These are phyloP conservation scores for Drosophila pruinosa DNA, from an alignment of 1,140 invertebrate species.

Conservation along the genomic window DNA sequence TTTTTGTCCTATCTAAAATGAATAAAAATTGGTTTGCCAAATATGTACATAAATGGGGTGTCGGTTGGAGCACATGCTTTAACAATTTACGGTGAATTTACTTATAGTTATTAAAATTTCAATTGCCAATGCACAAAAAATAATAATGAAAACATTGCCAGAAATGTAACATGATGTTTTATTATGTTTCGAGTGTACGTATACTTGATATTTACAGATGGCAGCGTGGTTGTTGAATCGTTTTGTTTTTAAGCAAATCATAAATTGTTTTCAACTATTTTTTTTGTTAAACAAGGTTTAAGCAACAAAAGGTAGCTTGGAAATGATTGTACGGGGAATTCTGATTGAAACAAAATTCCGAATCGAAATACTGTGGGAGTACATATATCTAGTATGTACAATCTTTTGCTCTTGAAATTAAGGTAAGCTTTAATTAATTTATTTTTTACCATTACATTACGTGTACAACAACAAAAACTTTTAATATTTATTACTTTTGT, in stretches of 20 bases:
- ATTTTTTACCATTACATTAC: conserved; percentile 1
- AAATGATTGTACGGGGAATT: conserved; percentile 8
- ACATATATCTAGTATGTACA: background rate
- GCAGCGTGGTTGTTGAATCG: background rate
- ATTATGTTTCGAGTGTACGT: conserved; percentile 17
- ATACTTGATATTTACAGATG: conserved; percentile 7
- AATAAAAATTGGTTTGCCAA: conserved; percentile 7
- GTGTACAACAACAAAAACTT: conserved; percentile 56
- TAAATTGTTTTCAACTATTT: background rate
- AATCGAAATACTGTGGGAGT: conserved; percentile 1
- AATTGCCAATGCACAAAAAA: conserved; percentile 18
- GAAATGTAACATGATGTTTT: conserved; percentile 10
- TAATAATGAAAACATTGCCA: conserved; percentile 18
- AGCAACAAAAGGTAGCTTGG: conserved; percentile 29
- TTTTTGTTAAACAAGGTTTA: conserved; percentile 8
- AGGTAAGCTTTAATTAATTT: conserved; percentile 44
- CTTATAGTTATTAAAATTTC: conserved; percentile 37
- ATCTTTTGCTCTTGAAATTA: conserved; percentile 27
- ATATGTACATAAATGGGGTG: conserved; percentile 47
- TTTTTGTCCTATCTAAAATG: background rate
- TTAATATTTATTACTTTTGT: conserved; percentile 4
- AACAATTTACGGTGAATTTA: conserved; percentile 48
- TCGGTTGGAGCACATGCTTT: conserved; percentile 63
- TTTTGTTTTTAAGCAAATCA: conserved; percentile 9
- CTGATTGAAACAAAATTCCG: background rate